These are phyloP conservation scores for Pristionchus maxplancki DNA, from an alignment of 2,888 invertebrate species.

Conservation along the genomic window DNA sequence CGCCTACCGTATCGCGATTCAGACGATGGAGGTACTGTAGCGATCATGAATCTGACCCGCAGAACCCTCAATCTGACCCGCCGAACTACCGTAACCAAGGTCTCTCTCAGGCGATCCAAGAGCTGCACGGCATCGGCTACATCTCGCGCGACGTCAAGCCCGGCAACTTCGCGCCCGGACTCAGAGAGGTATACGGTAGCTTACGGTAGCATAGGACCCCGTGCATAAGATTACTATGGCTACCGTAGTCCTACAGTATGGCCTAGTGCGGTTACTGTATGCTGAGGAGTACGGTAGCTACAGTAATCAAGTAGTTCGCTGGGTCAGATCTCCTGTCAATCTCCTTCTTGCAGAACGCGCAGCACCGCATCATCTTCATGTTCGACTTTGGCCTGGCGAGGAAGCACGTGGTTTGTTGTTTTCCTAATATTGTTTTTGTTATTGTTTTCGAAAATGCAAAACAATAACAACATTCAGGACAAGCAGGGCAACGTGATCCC, in stretches of 20 bases:
- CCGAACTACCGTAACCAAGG: neutral
- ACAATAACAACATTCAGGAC: constrained; percentile 27
- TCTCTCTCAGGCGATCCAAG: constrained; percentile 63
- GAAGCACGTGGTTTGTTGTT: constrained; percentile 57
- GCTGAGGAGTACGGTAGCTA: too few relatives aligned
- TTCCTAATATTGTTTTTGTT: neutral
- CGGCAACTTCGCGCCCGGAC: constrained; percentile 72
- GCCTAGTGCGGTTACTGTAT: too few relatives aligned
- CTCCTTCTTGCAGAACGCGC: neutral
- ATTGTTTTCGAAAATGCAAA: neutral
- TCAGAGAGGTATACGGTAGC: constrained; percentile 58
- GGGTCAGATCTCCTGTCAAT: neutral
- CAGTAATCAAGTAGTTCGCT: too few relatives aligned
- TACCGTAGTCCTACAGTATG: too few relatives aligned
- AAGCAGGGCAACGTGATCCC: constrained; percentile 61
- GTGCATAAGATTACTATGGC: too few relatives aligned
- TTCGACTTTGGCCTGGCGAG: constrained; percentile 68
- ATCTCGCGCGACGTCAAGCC: constrained; percentile 71
- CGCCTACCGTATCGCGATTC: constrained; percentile 62
- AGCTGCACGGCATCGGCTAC: constrained; percentile 67
- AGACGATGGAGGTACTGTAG: constrained; percentile 62
- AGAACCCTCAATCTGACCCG: too few relatives aligned
- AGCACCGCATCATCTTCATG: constrained; percentile 50
- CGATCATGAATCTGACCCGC: neutral
- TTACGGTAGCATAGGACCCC: neutral